Conservation (phyloP, 2,797 vertebrate species). For the Pangasius mekongensis region DNA sequence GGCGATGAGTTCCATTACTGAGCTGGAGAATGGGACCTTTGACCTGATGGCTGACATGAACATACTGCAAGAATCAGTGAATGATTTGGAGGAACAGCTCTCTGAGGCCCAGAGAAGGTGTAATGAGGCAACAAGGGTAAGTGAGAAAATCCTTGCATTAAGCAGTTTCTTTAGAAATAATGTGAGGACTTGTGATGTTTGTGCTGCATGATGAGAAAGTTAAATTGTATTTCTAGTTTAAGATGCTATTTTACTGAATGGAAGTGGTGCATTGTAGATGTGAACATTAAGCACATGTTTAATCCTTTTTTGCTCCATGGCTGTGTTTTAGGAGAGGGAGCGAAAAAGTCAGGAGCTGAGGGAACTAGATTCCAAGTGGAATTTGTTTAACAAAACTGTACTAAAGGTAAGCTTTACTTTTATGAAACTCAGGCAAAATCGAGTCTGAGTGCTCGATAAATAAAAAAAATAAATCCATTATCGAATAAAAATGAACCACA, state of each 20-base stretch:
- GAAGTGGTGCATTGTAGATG: neutral
- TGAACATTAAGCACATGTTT: neutral
- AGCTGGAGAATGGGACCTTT: constrained; percentile 90
- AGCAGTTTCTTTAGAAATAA: neutral
- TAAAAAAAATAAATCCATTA: no score
- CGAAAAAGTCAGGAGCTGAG: neutral
- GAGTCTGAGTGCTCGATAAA: neutral
- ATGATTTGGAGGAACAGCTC: constrained; percentile 86
- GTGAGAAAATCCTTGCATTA: constrained; percentile 24
- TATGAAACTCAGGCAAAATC: neutral
- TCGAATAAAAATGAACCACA: no score
- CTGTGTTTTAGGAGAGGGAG: neutral
- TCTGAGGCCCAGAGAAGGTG: constrained; percentile 77
- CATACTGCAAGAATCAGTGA: constrained; percentile 81
- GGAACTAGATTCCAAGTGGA: neutral
- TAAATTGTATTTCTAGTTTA: neutral
- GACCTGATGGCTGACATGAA: constrained; percentile 92
- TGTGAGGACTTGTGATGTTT: neutral
- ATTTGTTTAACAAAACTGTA: neutral
- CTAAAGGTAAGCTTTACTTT: neutral
- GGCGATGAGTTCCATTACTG: constrained; percentile 91
- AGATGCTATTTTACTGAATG: neutral
- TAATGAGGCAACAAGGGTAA: constrained; percentile 81
- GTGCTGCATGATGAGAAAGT: neutral
- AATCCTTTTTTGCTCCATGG: no score